Base-by-base conservation (phyloP, 2,113 vertebrate species). In the Mixornis gularis region DNA sequence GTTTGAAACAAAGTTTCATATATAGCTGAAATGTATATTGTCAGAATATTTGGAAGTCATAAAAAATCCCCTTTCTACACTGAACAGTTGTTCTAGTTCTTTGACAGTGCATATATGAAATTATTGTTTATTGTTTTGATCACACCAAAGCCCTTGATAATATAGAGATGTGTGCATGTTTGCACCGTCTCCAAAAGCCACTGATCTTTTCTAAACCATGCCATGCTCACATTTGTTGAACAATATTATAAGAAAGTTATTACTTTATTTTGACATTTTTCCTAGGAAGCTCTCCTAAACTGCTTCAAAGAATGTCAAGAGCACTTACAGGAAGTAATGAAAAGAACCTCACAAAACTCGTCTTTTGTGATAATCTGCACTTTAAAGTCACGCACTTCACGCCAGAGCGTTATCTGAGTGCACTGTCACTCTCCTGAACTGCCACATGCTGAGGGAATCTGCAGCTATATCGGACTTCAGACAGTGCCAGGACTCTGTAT, bases 181-280 rank as follows among this genome's bases (percentile, higher is more conserved):
- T 73, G 46, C 34, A 24, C 27, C 0, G 0, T 77, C 55, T 79
- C 65, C n/a, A 0, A 24, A 85, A 73, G 12, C 1, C 63, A 20
- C 74, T 9, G 22, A 55, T 69, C 74, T 21, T 93, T 87, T 44
- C 66, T 56, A 48, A 79, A 64, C 70, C 60, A 4, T 36, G 36
- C 55, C 4, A 0, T 77, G 29, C 68, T 94, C 87, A 71, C 64
- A 13, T 85, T 92, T 93, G 64, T 82, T 91, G 71, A 83, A 66
- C 66, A 80, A 44, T 91, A 71, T 89, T 83, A 29, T 38, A 85
- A 82, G 63, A 56, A 93, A 82, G 77, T 85, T 79, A 56, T 83
- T 89, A 59, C 74, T 91, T 68, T 87, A 91, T 95, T 96, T 95
- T 79, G 81, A 93, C 91, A 89, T 79, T 85, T 95, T 92, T 94